Evolutionary conservation across 2,888 invertebrate species (phyloP), one percentile per base, ranked within the genome.

Genomic region (Punctoribates punctum): DNA sequence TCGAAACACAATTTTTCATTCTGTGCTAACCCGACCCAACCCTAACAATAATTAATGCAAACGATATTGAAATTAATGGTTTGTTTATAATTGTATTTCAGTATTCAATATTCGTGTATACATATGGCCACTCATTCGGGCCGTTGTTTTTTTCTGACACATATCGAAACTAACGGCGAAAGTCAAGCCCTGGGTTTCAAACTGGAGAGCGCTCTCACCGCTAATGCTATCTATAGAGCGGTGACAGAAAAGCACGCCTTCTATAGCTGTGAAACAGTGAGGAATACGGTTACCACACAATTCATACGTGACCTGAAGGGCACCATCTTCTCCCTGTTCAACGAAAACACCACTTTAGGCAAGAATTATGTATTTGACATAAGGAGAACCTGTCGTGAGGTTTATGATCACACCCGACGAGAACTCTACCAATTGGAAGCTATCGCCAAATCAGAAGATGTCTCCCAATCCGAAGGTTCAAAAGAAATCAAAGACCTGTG

Each of bases 321-420:
- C 77, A 93, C 93, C 62, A 91, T 94, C 81, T 92, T 91, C 77
- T 93, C 93, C 6, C 90, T 94, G 84, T 94, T 94, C 87, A 93
- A 93, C 85, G 93, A 93, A 85, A 90, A 91, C 81, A 91, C 92
- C 65, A 90, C 91, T 11, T 85, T 92, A 73, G 94, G 94, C 11
- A 92, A 93, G 80, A 92, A 93, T 79, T 94, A 93, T 85, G 92
- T 94, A 80, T 94, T 94, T 85, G 94, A 94, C 85, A 93, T 94
- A 81, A 88, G 91, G 75, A 88, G 92, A 81, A 94, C 94, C 57
- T 92, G 92, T 81, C 88, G 93, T 80, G 94, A 94, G 85, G 93
- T 93, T 74, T 92, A 93, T 84, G 94, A 94, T 86, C 90, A 92
- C 82, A 93, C 93, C 0, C 86, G 93, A 0, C 87, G 94, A 77